Evolutionary conservation across 1,140 invertebrate genomes (phyloP).

Genomic region (Chironomus striatipennis): DNA sequence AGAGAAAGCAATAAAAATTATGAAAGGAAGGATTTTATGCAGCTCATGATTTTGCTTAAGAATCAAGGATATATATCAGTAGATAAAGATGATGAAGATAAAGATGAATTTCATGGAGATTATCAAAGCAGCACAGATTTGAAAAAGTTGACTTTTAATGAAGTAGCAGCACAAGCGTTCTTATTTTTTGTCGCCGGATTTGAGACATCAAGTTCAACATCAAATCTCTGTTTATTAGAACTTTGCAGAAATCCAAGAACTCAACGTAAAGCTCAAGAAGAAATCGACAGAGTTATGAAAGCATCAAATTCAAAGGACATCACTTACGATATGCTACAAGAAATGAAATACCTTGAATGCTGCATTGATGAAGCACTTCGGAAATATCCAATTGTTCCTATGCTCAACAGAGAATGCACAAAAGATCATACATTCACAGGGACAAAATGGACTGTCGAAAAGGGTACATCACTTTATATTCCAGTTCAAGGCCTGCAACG

Average conservation of each 20-base stretch:
- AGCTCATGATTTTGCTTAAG: conserved; percentile 28
- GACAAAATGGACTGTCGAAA: neutral
- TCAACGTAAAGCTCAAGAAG: conserved; percentile 32
- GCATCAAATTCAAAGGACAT: conserved; percentile 31
- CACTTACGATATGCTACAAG: conserved; percentile 31
- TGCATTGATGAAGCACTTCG: conserved; percentile 31
- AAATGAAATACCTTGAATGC: conserved; percentile 39
- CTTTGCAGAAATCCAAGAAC: conserved; percentile 24
- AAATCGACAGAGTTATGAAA: conserved; percentile 39
- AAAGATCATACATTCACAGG: conserved; percentile 32
- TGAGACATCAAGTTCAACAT: conserved; percentile 29
- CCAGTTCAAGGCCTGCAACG: neutral
- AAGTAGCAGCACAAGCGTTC: conserved; percentile 28
- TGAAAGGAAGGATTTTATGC: conserved; percentile 32
- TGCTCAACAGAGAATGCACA: conserved; percentile 31
- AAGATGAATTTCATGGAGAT: neutral
- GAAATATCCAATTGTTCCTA: conserved; percentile 42
- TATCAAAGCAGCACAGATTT: neutral
- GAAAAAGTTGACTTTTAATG: conserved; percentile 15
- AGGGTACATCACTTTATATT: neutral
- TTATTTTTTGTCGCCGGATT: conserved; percentile 28
- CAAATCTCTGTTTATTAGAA: conserved; percentile 27
- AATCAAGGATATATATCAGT: neutral
- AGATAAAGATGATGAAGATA: conserved; percentile 26
- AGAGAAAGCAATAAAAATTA: conserved; percentile 32